Base-by-base conservation (phyloP, 2,888 invertebrate genomes). In the Uropetala carovei region DNA sequence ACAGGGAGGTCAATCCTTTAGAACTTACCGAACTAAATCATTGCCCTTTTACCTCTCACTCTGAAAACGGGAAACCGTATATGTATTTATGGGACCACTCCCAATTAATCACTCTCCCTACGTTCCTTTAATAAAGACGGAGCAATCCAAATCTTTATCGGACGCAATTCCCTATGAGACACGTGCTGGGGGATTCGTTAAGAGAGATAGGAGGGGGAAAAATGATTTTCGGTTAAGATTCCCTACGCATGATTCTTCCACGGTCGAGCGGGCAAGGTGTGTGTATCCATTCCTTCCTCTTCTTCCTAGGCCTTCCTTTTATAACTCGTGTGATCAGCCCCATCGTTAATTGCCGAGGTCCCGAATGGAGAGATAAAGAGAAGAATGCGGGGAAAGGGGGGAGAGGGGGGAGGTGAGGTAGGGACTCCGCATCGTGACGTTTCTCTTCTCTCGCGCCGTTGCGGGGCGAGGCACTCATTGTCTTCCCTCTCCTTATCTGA, bases 401-500 rank as follows among this genome's bases (percentile, higher is more conserved):
- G 10, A 58, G 10, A 14, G 13, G 58, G 81, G 57, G 85, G 85
- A n/a, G 85, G 57, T n/a, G 58, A 27, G 58, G 85, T 22, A 14
- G n/a, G n/a, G 13, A 10, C n/a, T 85, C 58, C 59, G 64, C 89
- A 64, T 89, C 89, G 89, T 89, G 89, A 89, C 64, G 89, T 64
- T 64, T 89, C 27, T 60, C 89, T 59, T 57, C 83, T 59, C 86
- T 5, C 0, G 86, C 60, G 27, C 60, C 86, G 18, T 30, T 18
- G 64, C 27, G 43, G 86, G 86, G 86, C 86, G 86, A 89, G 89
- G 89, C 64, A 43, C 64, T 89, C 89, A 89, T 89, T 89, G 89
- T 89, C 89, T 89, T 89, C 89, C 64, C 27, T 86, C 60, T 85
- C 30, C 89, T 89, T 89, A 89, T 89, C 89, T 89, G 89, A 89